Evolutionary conservation across 2,797 vertebrate genomes (phyloP), one percentile per base, ranked within the genome.

Genomic region (Centroberyx gerrardi): DNA sequence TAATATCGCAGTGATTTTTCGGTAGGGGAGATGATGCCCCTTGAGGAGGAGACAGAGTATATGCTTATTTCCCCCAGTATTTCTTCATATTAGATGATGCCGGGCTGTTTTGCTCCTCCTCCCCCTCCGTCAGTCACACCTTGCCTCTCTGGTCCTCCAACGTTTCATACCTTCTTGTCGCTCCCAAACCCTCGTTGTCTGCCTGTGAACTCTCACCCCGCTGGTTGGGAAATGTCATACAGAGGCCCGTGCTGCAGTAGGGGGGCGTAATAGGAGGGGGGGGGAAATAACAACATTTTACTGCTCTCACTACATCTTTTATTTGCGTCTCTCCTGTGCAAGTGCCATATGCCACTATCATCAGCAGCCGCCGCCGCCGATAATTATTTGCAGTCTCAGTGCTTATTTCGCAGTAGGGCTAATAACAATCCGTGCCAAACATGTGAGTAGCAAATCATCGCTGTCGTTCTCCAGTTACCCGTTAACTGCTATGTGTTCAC

Each of bases 231-330:
- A 94, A 95, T 95, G 95, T 95, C 95, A 96, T 88, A 87, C 91
- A 92, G 91, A 95, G 95, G 95, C 95, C 95, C 94, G 93, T 93
- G 94, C 93, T 95, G 95, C 95, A 94, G 95, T 91, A 92, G 93
- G 93, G 93, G 94, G 94, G 93, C 91, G 93, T 93, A 86, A 87
- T 86, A 84, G 80, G 82, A 86, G 85, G 85, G 53, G 68, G 73
- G 62, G 51, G 85, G 83, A 93, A 91, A 89, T 70, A 93, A 91
- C 75, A 92, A 90, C 61, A 90, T 90, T 87, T 89, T 84, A 80
- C 87, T 84, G 84, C 90, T 88, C 84, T 86, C 89, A 68, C 76
- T 70, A 90, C 88, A 89, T 92, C 87, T 79, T 84, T 73, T 62
- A 82, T 76, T 59, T 72, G 87, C 83, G 81, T 78, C 78, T 78